Percentiles rank a stretch among this genome's conserved stretches.
phyloP scores from a whole-genome alignment of 2,888 invertebrate species.

The Volucella bombylans region DNA sequence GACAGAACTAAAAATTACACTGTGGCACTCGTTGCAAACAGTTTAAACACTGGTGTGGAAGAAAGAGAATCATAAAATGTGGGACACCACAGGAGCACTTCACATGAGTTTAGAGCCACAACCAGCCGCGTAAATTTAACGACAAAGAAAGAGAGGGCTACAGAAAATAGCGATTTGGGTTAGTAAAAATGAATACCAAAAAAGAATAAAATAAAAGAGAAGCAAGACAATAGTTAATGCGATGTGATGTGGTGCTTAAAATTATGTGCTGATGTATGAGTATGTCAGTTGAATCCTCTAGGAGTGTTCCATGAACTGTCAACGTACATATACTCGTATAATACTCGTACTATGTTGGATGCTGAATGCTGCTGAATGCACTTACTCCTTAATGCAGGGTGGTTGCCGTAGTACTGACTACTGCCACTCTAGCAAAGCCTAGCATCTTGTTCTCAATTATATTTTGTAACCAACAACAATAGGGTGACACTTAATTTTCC shows the following conservation, averaged over 20 bases:
- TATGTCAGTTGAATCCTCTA: slow-evolving; percentile 23
- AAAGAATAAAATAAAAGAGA: slow-evolving; percentile 6
- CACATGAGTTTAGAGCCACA: slow-evolving; percentile 38
- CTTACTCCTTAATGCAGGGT: slow-evolving; percentile 32
- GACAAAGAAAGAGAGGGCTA: slow-evolving; percentile 13
- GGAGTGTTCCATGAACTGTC: slow-evolving; percentile 49
- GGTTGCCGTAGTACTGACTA: background rate
- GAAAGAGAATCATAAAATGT: slow-evolving; percentile 29
- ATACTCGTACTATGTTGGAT: slow-evolving; percentile 39
- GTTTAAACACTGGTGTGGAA: slow-evolving; percentile 34
- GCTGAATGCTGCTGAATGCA: slow-evolving; percentile 66
- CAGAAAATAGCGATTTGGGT: background rate
- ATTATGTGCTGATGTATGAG: slow-evolving; percentile 21
- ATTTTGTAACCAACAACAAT: slow-evolving; percentile 24
- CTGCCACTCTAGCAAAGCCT: background rate
- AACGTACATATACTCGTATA: slow-evolving; percentile 37
- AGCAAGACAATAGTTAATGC: slow-evolving; percentile 46
- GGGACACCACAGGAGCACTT: slow-evolving; percentile 66
- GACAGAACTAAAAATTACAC: slow-evolving; percentile 52
- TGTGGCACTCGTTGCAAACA: slow-evolving; percentile 44
- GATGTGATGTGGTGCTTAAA: slow-evolving; percentile 52
- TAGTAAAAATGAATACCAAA: background rate
- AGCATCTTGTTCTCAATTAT: slow-evolving; percentile 63
- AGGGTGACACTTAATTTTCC: slow-evolving; percentile 54
- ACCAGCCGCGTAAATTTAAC: slow-evolving; percentile 49